Evolutionary conservation across 1,140 invertebrate species (phyloP), one percentile per base, ranked within the genome.

Genomic region (Pseudomyrmex dendroicus): DNA sequence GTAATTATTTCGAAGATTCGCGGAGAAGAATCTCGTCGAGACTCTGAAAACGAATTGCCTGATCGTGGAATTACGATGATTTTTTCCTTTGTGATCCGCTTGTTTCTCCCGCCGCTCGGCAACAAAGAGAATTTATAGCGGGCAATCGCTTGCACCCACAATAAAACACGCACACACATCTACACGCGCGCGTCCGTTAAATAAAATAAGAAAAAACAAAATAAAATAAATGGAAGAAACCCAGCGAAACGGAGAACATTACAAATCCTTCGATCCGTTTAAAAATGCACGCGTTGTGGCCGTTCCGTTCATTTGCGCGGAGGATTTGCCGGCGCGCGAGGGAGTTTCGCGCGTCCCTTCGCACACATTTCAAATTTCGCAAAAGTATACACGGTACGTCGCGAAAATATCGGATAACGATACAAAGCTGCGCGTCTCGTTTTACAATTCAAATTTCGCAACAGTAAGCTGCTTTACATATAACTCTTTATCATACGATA

Each of bases 81-180:
- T 77, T 63, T 82, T 25, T 52, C 52, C n/a, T 20, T 22, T 46
- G n/a, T 10, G 73, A 72, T 46, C 46, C 68, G 72, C 64, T 66
- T 35, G 46, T 68, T 72, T 84, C 73, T 68, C 68, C 54, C 72
- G 64, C 80, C 85, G 80, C 61, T 68, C n/a, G 46, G 52, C 76
- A 74, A 87, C 87, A 87, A 89, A 89, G 89, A 63, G 85, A 87
- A 89, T 89, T 89, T 89, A 89, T 89, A 86, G 88, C 72, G 76
- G 85, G 3, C 25, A 46, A 66, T 80, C 54, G 84, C 83, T 73
- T 66, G 80, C 44, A 59, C 83, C 35, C 5, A 35, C 35, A 35
- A 35, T 5, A 5, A 35, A 35, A 35, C 35, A 35, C 35, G 5
- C 35, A 3, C 25, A 7, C 35, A 20, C 20, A 20, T 0, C 0